These are phyloP conservation scores for Macrochelys suwanniensis DNA, from an alignment of 2,797 vertebrate species.

Conservation along the genomic window DNA sequence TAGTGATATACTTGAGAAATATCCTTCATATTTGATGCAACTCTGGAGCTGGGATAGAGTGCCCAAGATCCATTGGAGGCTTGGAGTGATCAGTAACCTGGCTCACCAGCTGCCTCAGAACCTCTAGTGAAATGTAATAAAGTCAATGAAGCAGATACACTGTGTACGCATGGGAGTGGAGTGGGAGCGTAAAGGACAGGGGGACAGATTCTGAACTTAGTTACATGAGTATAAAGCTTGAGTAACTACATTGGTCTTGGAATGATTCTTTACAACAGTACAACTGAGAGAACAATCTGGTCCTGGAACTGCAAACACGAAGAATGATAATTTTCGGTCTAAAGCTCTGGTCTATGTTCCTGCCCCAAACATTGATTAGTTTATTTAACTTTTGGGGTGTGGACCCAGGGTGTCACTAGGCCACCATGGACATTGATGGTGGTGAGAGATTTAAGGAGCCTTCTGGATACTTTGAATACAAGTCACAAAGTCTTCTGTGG, in stretches of 20 bases:
- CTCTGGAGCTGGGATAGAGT: background rate
- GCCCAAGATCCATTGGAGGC: background rate
- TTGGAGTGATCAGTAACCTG: background rate
- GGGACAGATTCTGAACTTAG: too few species aligned
- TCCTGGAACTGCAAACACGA: too few species aligned
- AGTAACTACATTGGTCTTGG: too few species aligned
- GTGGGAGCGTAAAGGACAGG: background rate
- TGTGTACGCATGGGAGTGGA: too few species aligned
- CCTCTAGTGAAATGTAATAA: background rate
- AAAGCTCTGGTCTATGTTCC: too few species aligned
- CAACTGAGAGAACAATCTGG: too few species aligned
- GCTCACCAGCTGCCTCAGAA: background rate
- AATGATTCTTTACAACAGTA: too few species aligned
- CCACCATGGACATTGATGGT: background rate
- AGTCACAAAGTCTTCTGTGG: fast-evolving
- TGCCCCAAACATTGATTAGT: too few species aligned
- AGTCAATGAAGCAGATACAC: background rate
- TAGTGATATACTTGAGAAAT: background rate
- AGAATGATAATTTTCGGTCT: too few species aligned
- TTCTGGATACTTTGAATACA: background rate
- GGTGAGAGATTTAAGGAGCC: background rate
- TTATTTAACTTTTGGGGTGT: too few species aligned
- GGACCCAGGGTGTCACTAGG: background rate
- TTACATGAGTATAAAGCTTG: too few species aligned
- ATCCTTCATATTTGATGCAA: background rate